Evolutionary conservation across 2,797 vertebrate genomes (phyloP).

Genomic region (Hydrolagus colliei): DNA sequence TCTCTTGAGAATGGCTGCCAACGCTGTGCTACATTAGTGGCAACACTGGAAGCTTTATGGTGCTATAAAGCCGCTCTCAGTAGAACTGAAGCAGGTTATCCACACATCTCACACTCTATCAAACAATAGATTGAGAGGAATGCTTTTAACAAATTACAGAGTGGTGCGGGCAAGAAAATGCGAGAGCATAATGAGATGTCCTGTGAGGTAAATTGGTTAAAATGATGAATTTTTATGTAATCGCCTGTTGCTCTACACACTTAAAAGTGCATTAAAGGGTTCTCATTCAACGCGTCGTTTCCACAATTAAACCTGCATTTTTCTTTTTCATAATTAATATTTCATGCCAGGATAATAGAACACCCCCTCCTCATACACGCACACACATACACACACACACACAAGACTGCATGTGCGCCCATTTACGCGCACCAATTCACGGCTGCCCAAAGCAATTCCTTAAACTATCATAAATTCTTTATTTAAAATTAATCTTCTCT

Average conservation of each 20-base stretch:
- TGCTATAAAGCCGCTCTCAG: too few species aligned
- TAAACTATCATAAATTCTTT: conserved; percentile 1
- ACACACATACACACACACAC: too few species aligned
- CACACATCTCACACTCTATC: neutral
- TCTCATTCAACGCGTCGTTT: neutral
- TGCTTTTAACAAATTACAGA: neutral
- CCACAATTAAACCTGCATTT: neutral
- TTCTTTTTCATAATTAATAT: neutral
- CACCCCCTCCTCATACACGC: neutral
- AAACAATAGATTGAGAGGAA: neutral
- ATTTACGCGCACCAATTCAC: neutral
- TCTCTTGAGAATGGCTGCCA: neutral
- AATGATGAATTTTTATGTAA: neutral
- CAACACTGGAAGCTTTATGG: neutral
- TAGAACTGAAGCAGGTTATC: too few species aligned
- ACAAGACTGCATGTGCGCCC: too few species aligned
- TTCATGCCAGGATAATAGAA: neutral
- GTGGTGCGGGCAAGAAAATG: neutral
- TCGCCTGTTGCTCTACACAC: neutral
- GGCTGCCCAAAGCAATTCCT: neutral
- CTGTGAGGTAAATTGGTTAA: neutral
- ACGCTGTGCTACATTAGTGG: neutral
- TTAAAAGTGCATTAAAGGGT: too few species aligned
- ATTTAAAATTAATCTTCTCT: conserved; percentile 15
- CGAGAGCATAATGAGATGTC: neutral